Evolutionary conservation across 2,113 vertebrate genomes (phyloP).

Genomic region (Gracilinanus agilis): DNA sequence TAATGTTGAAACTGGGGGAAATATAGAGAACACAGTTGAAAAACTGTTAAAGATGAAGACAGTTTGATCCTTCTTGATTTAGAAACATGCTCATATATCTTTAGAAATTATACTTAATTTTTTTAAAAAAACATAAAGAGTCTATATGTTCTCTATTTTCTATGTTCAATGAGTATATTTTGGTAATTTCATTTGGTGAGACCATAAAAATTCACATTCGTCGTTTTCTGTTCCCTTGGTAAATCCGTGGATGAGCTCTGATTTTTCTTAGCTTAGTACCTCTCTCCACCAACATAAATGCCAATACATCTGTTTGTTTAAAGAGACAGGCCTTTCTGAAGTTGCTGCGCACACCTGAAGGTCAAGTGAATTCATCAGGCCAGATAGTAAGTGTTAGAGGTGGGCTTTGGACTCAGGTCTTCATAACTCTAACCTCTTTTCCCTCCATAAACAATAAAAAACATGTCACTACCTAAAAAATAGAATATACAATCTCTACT

Average conservation of each 20-base stretch:
- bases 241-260: background rate
- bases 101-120: background rate
- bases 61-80: background rate
- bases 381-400: background rate
- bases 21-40: background rate
- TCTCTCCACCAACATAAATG: background rate
- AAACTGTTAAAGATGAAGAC: background rate
- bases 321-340: background rate
- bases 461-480: background rate
- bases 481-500: background rate
- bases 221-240: background rate
- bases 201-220: background rate
- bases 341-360: background rate
- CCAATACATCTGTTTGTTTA: background rate
- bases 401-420: background rate
- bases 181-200: background rate
- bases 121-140: background rate
- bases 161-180: background rate
- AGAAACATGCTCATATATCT: background rate
- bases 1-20: background rate
- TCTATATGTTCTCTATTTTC: background rate
- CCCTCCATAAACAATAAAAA: background rate
- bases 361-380: background rate
- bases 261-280: background rate
- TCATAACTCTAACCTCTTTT: background rate